Percentiles rank a stretch among this genome's conserved stretches.
These are phyloP conservation scores for Sigmodon hispidus DNA, from an alignment of 2,113 vertebrate species.

Conservation along the genomic window DNA sequence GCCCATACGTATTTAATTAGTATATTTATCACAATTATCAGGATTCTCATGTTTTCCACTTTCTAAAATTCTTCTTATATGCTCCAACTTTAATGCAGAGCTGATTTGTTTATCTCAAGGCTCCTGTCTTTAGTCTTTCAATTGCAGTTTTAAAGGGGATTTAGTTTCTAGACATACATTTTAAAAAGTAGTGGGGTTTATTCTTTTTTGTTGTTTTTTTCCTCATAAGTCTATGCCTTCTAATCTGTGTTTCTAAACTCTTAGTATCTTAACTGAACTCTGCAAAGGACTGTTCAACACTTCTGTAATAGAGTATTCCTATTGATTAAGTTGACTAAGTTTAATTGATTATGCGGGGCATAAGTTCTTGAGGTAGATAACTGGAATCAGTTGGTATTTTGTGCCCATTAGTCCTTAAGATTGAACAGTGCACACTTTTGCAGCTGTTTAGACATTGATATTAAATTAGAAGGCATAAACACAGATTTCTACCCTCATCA, in stretches of 20 bases:
- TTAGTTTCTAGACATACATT: neutral
- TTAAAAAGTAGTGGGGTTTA: neutral
- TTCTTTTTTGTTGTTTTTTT: neutral
- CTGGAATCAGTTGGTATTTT: neutral
- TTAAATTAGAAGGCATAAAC: neutral
- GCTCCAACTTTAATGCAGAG: neutral
- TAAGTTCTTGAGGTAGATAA: neutral
- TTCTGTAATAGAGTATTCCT: neutral
- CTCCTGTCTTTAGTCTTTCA: constrained; percentile 13
- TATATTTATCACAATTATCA: neutral
- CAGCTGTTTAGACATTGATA: neutral
- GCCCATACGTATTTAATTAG: neutral
- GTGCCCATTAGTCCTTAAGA: neutral
- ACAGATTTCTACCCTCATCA: neutral
- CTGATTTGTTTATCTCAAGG: neutral
- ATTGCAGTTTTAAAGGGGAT: neutral
- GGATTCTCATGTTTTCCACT: constrained; percentile 16
- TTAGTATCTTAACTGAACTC: neutral
- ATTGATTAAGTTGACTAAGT: neutral
- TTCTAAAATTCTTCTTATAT: constrained; percentile 1
- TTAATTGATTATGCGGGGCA: neutral
- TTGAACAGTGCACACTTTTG: neutral
- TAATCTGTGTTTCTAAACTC: neutral
- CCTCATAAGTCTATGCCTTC: neutral
- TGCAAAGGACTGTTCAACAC: neutral